These are phyloP conservation scores for Horisme vitalbata DNA, from an alignment of 2,888 invertebrate genomes.

Conservation along the genomic window DNA sequence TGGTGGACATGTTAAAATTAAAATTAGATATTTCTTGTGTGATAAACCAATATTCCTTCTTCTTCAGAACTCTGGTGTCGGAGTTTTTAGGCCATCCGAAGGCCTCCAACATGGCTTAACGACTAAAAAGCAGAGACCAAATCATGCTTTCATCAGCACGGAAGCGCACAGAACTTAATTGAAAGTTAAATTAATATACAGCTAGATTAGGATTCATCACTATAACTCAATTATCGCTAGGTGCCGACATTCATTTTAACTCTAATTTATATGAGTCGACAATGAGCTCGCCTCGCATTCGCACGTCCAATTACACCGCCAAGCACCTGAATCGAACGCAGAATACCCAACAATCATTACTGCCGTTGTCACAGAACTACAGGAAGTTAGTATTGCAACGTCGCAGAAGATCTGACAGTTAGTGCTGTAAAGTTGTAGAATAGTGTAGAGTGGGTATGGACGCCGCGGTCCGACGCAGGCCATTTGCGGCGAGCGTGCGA, in stretches of 20 bases:
- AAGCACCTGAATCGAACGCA: constrained; percentile 31
- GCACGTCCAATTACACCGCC: constrained; percentile 41
- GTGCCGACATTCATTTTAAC: neutral
- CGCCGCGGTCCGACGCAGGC: constrained; percentile 46
- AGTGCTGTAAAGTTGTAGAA: neutral
- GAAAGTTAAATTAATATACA: too few species aligned
- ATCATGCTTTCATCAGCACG: too few species aligned
- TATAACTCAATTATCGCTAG: too few species aligned
- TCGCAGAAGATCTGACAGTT: neutral
- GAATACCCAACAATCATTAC: neutral
- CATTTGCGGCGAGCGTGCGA: constrained; percentile 44
- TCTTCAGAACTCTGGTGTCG: too few species aligned
- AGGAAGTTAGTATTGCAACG: constrained; percentile 1
- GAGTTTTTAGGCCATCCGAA: too few species aligned
- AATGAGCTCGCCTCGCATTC: constrained; percentile 29
- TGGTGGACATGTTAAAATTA: constrained; percentile 6
- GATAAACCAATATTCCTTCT: too few species aligned
- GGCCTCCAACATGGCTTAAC: too few species aligned
- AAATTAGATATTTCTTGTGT: neutral
- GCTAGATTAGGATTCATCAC: too few species aligned
- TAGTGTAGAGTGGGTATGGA: constrained; percentile 14
- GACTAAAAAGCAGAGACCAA: too few species aligned
- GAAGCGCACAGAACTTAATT: too few species aligned
- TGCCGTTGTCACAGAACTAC: neutral
- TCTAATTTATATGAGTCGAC: constrained; percentile 8